Evolutionary conservation across 2,888 invertebrate species (phyloP), one percentile per base, ranked within the genome.

Genomic region (Punctoribates punctum): DNA sequence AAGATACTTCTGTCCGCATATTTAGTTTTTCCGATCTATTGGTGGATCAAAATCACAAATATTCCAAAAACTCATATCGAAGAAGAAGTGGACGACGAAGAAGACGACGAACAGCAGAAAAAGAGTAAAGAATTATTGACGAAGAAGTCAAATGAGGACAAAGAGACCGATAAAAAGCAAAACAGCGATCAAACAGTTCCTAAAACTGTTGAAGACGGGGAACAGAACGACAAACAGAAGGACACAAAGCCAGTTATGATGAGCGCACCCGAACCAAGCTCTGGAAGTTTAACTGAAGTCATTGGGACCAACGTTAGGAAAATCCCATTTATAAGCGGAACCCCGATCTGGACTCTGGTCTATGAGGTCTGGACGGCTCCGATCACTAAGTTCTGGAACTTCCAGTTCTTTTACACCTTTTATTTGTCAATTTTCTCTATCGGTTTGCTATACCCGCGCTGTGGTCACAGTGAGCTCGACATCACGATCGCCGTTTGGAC

Each of bases 311-410:
- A 8, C n/a, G n/a, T n/a, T 34, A 34, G 8, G 34, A 34, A 34
- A 8, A 8, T 8, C 4, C 34, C 34, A 34, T 3, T 34, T 3
- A 34, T 34, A 34, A 5, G 8, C 8, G 4, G 8, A 34, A 3
- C 81, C 4, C 81, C 81, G 1, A 46, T 82, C 1, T 80, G 79
- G 79, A 81, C 78, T 51, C 80, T 81, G 79, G 80, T 84, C 15
- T 81, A 82, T 77, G 79, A 82, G 42, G 79, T 84, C 75, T 84
- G 84, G 84, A 82, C 81, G 76, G 84, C 84, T 4, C 84, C 84
- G 0, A 82, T 84, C 76, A 83, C 84, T 15, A 84, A 84, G 77
- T 84, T 84, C 79, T 84, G 84, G 83, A 81, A 82, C 1, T 83
- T 82, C 62, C 84, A 84, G 81, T 76, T 81, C 29, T 81, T 82